Evolutionary conservation across 2,113 vertebrate species (phyloP).

Genomic region (human (Homo sapiens)): GRCh38 chr3:87670501-87671000

Average conservation of each 20-base stretch:
- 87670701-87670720: neutral
- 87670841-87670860: neutral
- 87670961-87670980: neutral
- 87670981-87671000: neutral
- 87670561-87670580: neutral
- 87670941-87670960: neutral
- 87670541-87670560: neutral
- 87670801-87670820: neutral
- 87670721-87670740: neutral
- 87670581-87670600: constrained; percentile 4
- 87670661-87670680: neutral
- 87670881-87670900: neutral
- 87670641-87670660: constrained; percentile 10
- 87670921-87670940: neutral
- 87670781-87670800: neutral
- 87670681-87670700: neutral
- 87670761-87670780: constrained; percentile 20
- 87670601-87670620: neutral
- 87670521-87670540: neutral
- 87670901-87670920: neutral
- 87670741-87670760: neutral
- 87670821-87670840: constrained; percentile 1
- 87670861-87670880: neutral
- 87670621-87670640: neutral
- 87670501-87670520: neutral